Evolutionary conservation across 2,888 invertebrate species (phyloP), one percentile per base, ranked within the genome.

Genomic region (Trilocha varians): DNA sequence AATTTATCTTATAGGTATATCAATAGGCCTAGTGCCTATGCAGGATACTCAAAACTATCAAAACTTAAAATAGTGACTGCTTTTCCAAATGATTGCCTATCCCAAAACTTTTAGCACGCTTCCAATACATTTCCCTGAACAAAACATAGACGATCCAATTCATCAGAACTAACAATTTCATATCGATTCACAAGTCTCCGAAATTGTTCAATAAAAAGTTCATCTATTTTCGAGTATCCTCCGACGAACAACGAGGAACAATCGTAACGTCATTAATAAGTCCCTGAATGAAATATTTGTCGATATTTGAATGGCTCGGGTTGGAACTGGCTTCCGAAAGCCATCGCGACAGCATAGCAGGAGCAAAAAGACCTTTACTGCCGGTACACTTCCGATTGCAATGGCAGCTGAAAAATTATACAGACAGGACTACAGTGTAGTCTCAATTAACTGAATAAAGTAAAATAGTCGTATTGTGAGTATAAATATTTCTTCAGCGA

Each of bases 321-420:
- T 65, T 66, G 67, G 75, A 78, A 70, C 74, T 76, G 70, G 63
- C 78, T 83, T 84, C 83, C 83, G 84, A 78, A 75, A 76, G 61
- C 78, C 80, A 78, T 82, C 79, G 60, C 65, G 64, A 58, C 65
- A 60, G 61, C 25, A 4, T 56, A 55, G 59, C 65, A 62, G 70
- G 78, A 80, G 82, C 80, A 84, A 83, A 84, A 84, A 82, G 75
- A 70, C 70, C 57, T 60, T 61, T 62, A 73, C 60, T 74, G 70
- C 73, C 73, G 72, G 72, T 71, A 70, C 69, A 68, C 76, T 79
- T 83, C 83, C 84, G 82, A 82, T 79, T 84, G 80, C 76, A 70
- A 62, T 76, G 78, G 68, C 76, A 74, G 68, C 71, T 84, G 83
- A 84, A 84, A 84, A 83, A 84, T 84, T 82, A 78, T 77, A 65